Evolutionary conservation across 2,888 invertebrate genomes (phyloP), one percentile per base, ranked within the genome.

Genomic region (Chrysolina americana): DNA sequence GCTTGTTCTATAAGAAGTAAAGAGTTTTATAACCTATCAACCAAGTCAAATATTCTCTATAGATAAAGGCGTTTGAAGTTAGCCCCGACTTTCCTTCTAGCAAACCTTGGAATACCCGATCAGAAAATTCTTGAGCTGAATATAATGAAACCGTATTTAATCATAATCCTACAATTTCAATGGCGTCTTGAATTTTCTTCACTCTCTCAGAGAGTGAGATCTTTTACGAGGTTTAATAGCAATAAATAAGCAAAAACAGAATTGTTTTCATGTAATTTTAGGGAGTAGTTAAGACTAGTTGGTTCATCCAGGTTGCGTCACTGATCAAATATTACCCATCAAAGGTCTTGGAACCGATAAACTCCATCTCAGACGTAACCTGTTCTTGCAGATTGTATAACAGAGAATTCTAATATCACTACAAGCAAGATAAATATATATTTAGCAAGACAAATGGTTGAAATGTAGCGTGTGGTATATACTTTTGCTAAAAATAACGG

Each of bases 401-500:
- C 41, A 44, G 64, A 69, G 56, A 66, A 59, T 68, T 64, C 59
- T 62, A 23, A 74, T 65, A 44, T 73, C 56, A 74, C 28, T 74
- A 50, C 71, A 66, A 73, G 72, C 70, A 76, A 71, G 68, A 79
- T 75, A 36, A 73, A 75, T 70, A 65, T 84, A 84, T 83, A 83
- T 82, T 83, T 83, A 83, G 82, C 82, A 79, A 81, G 76, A 78
- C 72, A 68, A 74, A 77, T 70, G 71, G 62, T 80, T 77, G 79
- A 78, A 66, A 73, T 75, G 77, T 80, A 80, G 78, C 70, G 71
- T 73, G 80, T 81, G 77, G 78, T 76, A 79, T 81, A 81, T 83
- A 83, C 82, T 83, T 82, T 83, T 83, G 82, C 83, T 82, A 83
- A 79, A 74, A 77, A 78, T 77, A 70, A 77, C 65, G 72, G 48